Base-by-base conservation (phyloP, 2,888 invertebrate genomes). In the Caenorhabditis auriculariae region DNA sequence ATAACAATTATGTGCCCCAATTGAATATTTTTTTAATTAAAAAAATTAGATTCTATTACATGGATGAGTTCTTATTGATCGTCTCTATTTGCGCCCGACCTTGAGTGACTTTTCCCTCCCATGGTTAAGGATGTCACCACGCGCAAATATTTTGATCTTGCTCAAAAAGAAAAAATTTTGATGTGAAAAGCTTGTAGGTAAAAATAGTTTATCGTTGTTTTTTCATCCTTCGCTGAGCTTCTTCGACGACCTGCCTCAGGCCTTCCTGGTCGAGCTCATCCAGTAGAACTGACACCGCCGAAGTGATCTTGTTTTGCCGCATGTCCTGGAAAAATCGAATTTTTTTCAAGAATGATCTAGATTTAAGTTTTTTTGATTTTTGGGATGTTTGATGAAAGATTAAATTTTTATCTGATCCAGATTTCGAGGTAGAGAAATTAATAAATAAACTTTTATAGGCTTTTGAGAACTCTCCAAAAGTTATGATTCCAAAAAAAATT, bases 201-300 rank as follows among this genome's bases (percentile, higher is more conserved):
- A n/a, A n/a, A n/a, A n/a, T n/a, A n/a, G n/a, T n/a, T 58, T 54
- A 76, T 66, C 72, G 53, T 35, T 71, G 70, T 32, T 76, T 76
- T 54, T 76, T 76, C 26, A 76, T 66, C 19, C 76, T 35, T 28
- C 60, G 53, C 48, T 75, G 76, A 7, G 72, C 72, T 47, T 76
- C 74, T 32, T 75, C 75, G 28, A 75, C 64, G 12, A 76, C 75
- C 29, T 60, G 53, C 9, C 62, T 42, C 4, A 67, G 47, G 4
- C 70, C 72, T 21, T 74, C 72, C 15, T 57, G 60, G 54, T 76
- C 76, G 43, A 76, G 54, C 48, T 76, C 76, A 54, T 76, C 76
- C 28, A 76, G 47, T 19, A 76, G 54, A 21, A 71, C 71, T 2
- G 67, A 60, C 9, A 76, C 68, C 1, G 76, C 76, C 28, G 74